Evolutionary conservation across 35 echinoderm and acorn worm species (phyloP), one percentile per base, ranked within the genome.

Genomic region (Diadema setosum): DNA sequence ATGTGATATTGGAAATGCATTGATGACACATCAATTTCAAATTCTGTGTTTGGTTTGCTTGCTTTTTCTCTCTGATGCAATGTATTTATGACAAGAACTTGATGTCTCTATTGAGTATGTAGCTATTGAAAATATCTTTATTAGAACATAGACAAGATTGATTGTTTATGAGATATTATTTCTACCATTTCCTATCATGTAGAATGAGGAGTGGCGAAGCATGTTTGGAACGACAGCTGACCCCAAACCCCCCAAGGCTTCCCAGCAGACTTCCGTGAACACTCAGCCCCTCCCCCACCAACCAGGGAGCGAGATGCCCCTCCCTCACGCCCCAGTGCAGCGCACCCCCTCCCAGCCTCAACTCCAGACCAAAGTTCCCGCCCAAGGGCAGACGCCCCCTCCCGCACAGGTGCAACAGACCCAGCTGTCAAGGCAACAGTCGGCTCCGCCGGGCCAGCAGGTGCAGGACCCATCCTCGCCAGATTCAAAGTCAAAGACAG

Each of bases 181-280:
- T n/a, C n/a, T n/a, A n/a, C n/a, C n/a, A n/a, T n/a, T n/a, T n/a
- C n/a, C n/a, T n/a, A n/a, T n/a, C n/a, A n/a, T 42, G 1, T 24
- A 97, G 95, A 97, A 97, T 84, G 95, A 97, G 41, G 95, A 97
- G 69, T 97, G 95, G 95, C 87, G 90, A 73, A 90, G 91, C 41
- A 97, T 97, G 91, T 93, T 97, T 87, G 95, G 95, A 0, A 73
- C 85, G 7, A 39, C 61, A 18, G 61, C 82, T 29, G 26, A 60
- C n/a, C 4, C 60, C 2, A 88, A 93, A 84, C 56, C 83, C 50
- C 32, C 50, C 30, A 85, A 56, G 52, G 42, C 50, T 4, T 46
- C 75, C 15, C 82, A 87, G 16, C 69, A 83, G 31, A 64, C 78
- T 0, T 9, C 42, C 3, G 37, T 85, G 16, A 45, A 14, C 21